phyloP scores from a whole-genome alignment of 2,888 invertebrate genomes.

The Ferrisia virgata region DNA sequence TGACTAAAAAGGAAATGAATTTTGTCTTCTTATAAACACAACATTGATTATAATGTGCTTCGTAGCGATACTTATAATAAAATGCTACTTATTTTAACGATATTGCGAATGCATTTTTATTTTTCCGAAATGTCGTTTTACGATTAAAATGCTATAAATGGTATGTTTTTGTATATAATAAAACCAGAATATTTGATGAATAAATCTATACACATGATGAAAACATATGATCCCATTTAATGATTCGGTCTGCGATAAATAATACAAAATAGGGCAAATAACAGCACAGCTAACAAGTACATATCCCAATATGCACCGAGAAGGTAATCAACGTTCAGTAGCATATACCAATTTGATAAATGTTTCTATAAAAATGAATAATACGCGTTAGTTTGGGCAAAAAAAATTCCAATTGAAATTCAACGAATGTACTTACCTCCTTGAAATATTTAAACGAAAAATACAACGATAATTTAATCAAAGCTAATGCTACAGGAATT shows the following conservation, averaged over 20 bases:
- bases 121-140: background rate
- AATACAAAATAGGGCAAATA: slow-evolving; percentile 76
- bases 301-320: slow-evolving; percentile 91
- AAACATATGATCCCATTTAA: background rate
- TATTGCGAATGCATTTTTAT: background rate
- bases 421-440: slow-evolving; percentile 59
- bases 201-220: background rate
- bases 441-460: slow-evolving; percentile 71
- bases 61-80: background rate
- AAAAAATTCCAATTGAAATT: background rate
- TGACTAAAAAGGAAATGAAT: background rate
- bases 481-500: slow-evolving; percentile 87
- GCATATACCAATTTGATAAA: slow-evolving; percentile 52
- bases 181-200: background rate
- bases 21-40: background rate
- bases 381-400: background rate
- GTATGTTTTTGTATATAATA: background rate
- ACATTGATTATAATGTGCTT: background rate
- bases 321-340: slow-evolving; percentile 67
- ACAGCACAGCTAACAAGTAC: slow-evolving; percentile 78
- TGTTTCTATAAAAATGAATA: slow-evolving; percentile 57
- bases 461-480: slow-evolving; percentile 75
- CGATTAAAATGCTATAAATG: background rate
- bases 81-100: background rate
- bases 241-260: slow-evolving; percentile 61